Evolutionary conservation across 2,797 vertebrate species (phyloP).

Genomic region (Centropyge bicolor): DNA sequence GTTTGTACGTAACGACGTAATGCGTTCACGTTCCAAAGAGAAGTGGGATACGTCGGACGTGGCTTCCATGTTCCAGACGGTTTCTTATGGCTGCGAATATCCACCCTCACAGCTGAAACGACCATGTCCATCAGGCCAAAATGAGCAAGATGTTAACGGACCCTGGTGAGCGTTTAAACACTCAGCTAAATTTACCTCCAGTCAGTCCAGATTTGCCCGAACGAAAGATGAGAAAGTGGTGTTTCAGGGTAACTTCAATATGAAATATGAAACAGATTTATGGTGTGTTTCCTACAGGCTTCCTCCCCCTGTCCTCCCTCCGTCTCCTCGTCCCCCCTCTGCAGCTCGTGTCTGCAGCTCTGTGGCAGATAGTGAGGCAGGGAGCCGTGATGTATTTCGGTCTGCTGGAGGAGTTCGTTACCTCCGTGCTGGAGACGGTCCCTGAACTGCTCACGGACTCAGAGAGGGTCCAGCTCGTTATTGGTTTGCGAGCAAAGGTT

Average conservation of each 20-base stretch:
- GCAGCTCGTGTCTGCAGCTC: constrained; percentile 61
- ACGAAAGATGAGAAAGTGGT: background rate
- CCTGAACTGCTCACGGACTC: constrained; percentile 54
- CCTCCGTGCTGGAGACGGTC: constrained; percentile 49
- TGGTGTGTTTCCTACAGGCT: background rate
- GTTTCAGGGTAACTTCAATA: background rate
- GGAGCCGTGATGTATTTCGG: constrained; percentile 55
- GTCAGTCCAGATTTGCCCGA: background rate
- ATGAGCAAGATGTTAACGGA: constrained; percentile 29
- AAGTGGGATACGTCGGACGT: background rate
- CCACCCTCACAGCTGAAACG: background rate
- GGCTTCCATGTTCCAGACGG: constrained; percentile 17
- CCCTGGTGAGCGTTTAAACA: constrained; percentile 11
- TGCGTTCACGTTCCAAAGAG: background rate
- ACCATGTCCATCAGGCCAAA: background rate
- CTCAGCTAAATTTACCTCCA: background rate
- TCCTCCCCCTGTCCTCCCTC: constrained; percentile 43
- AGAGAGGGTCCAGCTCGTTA: constrained; percentile 36
- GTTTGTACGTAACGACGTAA: constrained; percentile 28
- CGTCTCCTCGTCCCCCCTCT: constrained; percentile 60
- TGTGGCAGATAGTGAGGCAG: constrained; percentile 60
- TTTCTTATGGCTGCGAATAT: background rate
- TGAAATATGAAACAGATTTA: too few relatives aligned
- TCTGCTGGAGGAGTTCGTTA: constrained; percentile 62
- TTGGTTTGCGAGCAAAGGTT: constrained; percentile 50